Percentiles rank a stretch among this genome's conserved stretches.
Conservation (phyloP, 1,140 invertebrate species). For the Harpegnathos saltator region DNA sequence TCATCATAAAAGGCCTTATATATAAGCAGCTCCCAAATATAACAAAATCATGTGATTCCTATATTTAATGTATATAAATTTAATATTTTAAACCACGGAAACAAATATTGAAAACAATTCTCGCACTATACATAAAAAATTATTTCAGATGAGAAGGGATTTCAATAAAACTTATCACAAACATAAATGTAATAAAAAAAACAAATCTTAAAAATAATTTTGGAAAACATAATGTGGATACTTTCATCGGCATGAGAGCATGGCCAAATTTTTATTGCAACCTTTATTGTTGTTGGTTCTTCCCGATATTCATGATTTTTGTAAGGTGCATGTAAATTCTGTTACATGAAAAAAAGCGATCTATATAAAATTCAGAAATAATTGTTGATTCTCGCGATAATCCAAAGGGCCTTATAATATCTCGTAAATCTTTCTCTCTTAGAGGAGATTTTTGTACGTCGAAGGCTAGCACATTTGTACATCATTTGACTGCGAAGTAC, state of each 20-base stretch:
- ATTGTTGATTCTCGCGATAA: constrained; percentile 14
- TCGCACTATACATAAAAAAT: constrained; percentile 35
- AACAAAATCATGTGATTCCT: constrained; percentile 58
- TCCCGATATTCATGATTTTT: constrained; percentile 16
- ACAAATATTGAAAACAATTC: constrained; percentile 26
- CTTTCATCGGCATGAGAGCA: constrained; percentile 14
- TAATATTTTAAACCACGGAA: constrained; percentile 33
- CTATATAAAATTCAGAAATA: constrained; percentile 54
- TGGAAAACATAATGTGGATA: not conserved
- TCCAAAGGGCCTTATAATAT: constrained; percentile 1
- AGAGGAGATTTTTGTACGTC: constrained; percentile 53
- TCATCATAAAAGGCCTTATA: constrained; percentile 62
- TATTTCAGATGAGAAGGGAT: constrained; percentile 42
- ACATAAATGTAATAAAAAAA: constrained; percentile 31
- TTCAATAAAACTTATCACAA: not conserved
- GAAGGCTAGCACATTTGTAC: constrained; percentile 83
- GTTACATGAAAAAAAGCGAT: constrained; percentile 29
- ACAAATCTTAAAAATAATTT: constrained; percentile 5
- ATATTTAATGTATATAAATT: constrained; percentile 56
- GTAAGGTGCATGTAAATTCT: constrained; percentile 18
- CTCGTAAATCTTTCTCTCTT: constrained; percentile 24
- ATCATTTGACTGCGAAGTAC: constrained; percentile 84
- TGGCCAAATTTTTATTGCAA: constrained; percentile 23
- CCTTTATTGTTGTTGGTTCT: constrained; percentile 35
- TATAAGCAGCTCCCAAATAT: constrained; percentile 57